Evolutionary conservation across 2,888 invertebrate species (phyloP), one percentile per base, ranked within the genome.

Genomic region (Penaeus monodon): DNA sequence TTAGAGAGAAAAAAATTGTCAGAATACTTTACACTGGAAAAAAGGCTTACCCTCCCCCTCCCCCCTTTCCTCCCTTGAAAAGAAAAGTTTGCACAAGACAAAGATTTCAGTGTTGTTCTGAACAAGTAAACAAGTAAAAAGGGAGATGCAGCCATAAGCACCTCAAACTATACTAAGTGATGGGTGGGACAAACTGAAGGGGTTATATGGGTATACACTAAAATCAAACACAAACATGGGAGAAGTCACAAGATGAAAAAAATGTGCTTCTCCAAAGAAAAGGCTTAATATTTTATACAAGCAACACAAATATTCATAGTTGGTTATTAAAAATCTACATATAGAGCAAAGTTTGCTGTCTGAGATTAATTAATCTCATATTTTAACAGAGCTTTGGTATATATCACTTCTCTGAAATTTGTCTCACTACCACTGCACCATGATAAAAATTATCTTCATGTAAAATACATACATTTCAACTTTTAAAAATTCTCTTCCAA

Each of bases 381-480:
- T 84, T 57, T 84, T 33, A 66, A 84, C 66, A 79, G 44, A 84
- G 68, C 84, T 84, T 84, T 84, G 84, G 84, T 79, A 84, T 79
- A 84, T 77, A 84, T 84, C 68, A 84, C 76, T 84, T 84, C 78
- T 84, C 73, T 44, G 38, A 82, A 81, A 68, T 44, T 38, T 81
- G 65, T 82, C 70, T 79, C 85, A 85, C 80, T 82, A 82, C 33
- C 82, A 82, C 78, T 85, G 70, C 73, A 82, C 49, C 81, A 82
- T 73, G 49, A 63, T 73, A 65, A 82, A 57, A 63, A 82, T 38
- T 81, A 80, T 70, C 73, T 82, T 63, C 49, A 22, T 81, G 73
- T n/a, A 82, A 82, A 82, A 82, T 73, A 68, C 81, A 82, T 65
- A 57, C n/a, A n/a, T n/a, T 38, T 57, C 49, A 57, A 57, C 49